Evolutionary conservation across 2,113 vertebrate genomes (phyloP).

Genomic region (Morphnarchus princeps): DNA sequence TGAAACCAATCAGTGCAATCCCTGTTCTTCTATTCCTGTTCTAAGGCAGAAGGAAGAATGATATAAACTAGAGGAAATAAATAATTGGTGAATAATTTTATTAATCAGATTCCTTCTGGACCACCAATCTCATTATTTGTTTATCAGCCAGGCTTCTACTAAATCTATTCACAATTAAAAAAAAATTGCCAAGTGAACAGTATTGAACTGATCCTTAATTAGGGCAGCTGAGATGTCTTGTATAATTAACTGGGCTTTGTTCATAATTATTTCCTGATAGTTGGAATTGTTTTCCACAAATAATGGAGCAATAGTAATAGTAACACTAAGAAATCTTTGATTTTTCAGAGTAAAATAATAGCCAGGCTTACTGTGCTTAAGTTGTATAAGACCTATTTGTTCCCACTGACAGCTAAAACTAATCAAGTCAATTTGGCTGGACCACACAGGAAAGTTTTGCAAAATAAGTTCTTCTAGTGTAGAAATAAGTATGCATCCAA

Average conservation of each 20-base stretch:
- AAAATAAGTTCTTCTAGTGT: background rate
- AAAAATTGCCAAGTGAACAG: constrained; percentile 60
- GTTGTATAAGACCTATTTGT: background rate
- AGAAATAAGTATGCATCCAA: background rate
- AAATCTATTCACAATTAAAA: constrained; percentile 70
- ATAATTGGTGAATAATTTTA: constrained; percentile 74
- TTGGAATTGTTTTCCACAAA: constrained; percentile 64
- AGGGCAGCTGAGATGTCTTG: constrained; percentile 66
- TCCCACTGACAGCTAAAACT: background rate
- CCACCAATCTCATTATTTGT: constrained; percentile 75
- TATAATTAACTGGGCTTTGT: constrained; percentile 78
- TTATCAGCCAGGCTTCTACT: constrained; percentile 64
- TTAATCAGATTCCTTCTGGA: constrained; percentile 78
- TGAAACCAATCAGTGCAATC: background rate
- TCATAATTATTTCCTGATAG: constrained; percentile 75
- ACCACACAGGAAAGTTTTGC: background rate
- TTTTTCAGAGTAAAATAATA: constrained; percentile 36
- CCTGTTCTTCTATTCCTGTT: background rate
- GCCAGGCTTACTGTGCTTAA: constrained; percentile 4
- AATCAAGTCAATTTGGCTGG: background rate
- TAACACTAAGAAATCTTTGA: constrained; percentile 49
- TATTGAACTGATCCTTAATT: constrained; percentile 77
- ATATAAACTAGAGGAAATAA: constrained; percentile 74
- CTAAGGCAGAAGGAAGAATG: constrained; percentile 8
- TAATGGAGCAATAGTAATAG: constrained; percentile 41